phyloP scores from a whole-genome alignment of 2,888 invertebrate genomes.

The Nysson spinosus region DNA sequence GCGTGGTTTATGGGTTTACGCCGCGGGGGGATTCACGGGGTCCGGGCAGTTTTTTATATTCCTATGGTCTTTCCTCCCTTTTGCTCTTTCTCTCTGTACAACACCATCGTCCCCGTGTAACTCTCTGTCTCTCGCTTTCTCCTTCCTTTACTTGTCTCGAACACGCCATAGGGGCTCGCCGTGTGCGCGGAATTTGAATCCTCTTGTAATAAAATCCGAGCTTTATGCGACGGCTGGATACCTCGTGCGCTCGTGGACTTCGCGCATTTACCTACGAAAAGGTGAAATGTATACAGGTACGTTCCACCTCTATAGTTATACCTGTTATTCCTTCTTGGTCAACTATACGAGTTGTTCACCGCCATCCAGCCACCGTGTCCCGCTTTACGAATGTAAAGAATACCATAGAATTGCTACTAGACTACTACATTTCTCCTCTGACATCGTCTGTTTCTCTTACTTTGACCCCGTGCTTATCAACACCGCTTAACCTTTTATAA shows the following conservation, averaged over 20 bases:
- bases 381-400: constrained; percentile 66
- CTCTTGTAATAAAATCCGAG: constrained; percentile 76
- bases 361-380: constrained; percentile 49
- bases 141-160: constrained; percentile 36
- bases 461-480: not conserved
- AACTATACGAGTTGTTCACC: constrained; percentile 49
- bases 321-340: constrained; percentile 36
- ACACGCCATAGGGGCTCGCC: constrained; percentile 60
- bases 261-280: constrained; percentile 59
- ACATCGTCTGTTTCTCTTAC: constrained; percentile 9
- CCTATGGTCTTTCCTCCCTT: constrained; percentile 48
- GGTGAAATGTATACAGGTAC: constrained; percentile 58
- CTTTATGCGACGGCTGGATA: constrained; percentile 73
- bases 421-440: constrained; percentile 35
- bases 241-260: constrained; percentile 44
- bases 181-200: constrained; percentile 76
- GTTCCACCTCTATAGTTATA: constrained; percentile 40
- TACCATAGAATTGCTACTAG: constrained; percentile 69
- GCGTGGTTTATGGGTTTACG: constrained; percentile 70
- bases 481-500: not conserved
- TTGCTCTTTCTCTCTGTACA: too few species aligned
- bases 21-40: constrained; percentile 56
- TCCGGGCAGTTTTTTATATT: constrained; percentile 63
- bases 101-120: too few species aligned
- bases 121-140: constrained; percentile 29